Evolutionary conservation across 2,113 vertebrate genomes (phyloP).

Genomic region (Bostrychus sinensis): DNA sequence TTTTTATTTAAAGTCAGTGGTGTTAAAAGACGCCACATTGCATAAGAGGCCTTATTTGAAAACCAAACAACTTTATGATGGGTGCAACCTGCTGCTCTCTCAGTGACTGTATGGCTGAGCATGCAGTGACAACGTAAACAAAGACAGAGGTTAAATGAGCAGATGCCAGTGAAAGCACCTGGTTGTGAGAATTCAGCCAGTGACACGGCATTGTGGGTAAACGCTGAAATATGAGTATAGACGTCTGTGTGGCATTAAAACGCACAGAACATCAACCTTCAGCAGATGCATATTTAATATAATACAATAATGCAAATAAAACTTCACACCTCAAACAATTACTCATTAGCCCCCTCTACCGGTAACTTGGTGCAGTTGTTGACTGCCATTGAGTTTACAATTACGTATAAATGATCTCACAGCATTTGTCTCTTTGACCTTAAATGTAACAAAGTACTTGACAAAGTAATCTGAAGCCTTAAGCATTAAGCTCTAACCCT

Average conservation of each 20-base stretch:
- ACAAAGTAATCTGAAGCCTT: background rate
- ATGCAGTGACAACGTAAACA: no score
- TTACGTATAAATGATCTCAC: conserved; percentile 13
- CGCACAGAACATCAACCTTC: no score
- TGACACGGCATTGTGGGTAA: no score
- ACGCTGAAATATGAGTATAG: no score
- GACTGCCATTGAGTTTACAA: background rate
- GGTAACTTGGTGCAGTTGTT: background rate
- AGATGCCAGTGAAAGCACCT: conserved; percentile 11
- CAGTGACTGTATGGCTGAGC: background rate
- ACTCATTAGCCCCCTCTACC: background rate
- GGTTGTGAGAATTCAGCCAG: conserved; percentile 2
- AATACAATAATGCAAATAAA: no score
- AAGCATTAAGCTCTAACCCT: background rate
- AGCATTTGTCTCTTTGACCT: conserved; percentile 3
- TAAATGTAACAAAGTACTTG: conserved; percentile 6
- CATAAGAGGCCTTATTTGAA: no score
- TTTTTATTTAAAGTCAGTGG: background rate
- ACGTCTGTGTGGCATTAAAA: no score
- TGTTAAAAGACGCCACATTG: background rate
- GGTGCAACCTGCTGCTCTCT: background rate
- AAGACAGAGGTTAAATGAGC: background rate
- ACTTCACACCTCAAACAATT: no score
- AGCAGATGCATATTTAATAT: no score
- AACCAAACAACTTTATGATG: no score